Evolutionary conservation across 2,797 vertebrate species (phyloP), one percentile per base, ranked within the genome.

Genomic region (Glossophaga mutica): DNA sequence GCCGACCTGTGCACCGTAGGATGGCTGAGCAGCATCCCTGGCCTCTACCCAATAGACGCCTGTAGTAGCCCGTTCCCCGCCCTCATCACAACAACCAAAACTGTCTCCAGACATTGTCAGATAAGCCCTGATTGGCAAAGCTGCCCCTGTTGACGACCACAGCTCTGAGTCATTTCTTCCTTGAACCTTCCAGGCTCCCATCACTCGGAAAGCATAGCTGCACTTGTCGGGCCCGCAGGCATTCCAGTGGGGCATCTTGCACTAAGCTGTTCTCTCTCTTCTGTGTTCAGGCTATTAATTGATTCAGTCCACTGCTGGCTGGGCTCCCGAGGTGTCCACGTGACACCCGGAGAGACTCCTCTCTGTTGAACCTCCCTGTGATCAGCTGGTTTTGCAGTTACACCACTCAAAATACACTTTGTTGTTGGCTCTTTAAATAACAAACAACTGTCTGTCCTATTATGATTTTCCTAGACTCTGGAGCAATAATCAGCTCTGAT

Each of bases 391-490:
- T 68, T 73, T 1, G 0, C 19, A 48, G 32, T 81, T 90, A 44
- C 10, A 1, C 68, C 32, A 34, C 55, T 85, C 32, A 14, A 44
- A 82, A 65, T 70, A 34, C 6, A 68, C 88, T 96, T 90, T 55
- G 57, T 67, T 65, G 57, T 76, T 96, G 95, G 74, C 74, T 84
- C 95, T 95, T 95, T 94, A 78, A 89, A 74, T 73, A 95, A 65
- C 15, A 93, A 94, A 93, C 88, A 96, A 94, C 73, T 87, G 46
- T 86, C 95, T 83, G 67, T 91, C 34, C 73, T 57, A 46, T 87
- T 70, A 91, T 65, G 86, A 74, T 91, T 95, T 86, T 93, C 55
- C 39, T 88, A 55, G 85, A 55, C 37, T 78, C 77, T 32, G n/a
- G 57, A 92, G 90, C 82, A 22, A 68, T 76, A 83, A 87, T 32